phyloP scores from a whole-genome alignment of 2,113 vertebrate species.

The Prolemur simus region DNA sequence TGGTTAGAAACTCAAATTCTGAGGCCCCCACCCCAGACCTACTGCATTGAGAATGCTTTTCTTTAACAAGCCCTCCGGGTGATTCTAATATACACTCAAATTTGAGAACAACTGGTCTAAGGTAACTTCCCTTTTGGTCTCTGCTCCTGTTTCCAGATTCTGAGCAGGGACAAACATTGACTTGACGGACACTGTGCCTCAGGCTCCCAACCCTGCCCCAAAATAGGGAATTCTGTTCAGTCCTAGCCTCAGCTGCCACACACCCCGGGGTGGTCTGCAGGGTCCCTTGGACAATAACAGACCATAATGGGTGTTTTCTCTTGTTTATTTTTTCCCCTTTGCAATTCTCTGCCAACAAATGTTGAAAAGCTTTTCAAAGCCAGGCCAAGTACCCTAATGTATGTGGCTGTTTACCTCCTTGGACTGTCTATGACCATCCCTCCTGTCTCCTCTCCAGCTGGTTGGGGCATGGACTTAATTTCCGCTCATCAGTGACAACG shows the following conservation, averaged over 20 bases:
- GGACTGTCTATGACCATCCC: neutral
- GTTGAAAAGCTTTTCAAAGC: neutral
- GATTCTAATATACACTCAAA: neutral
- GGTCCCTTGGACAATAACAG: neutral
- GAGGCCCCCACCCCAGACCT: neutral
- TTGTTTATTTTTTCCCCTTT: neutral
- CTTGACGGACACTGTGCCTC: neutral
- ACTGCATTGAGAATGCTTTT: neutral
- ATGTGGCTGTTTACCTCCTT: neutral
- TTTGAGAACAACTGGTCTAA: neutral
- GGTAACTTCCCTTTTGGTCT: neutral
- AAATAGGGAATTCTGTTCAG: neutral
- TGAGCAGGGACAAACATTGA: neutral
- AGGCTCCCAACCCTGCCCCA: neutral
- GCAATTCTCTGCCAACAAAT: neutral
- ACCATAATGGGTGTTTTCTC: neutral
- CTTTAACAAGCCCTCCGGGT: neutral
- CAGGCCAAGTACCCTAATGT: neutral
- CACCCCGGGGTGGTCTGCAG: neutral
- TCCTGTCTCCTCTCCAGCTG: constrained; percentile 34
- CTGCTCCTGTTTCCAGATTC: neutral
- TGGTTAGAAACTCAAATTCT: neutral
- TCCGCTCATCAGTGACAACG: neutral
- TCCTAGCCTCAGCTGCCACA: neutral
- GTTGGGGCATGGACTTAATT: neutral